Base-by-base conservation (phyloP, 2,888 invertebrate species). In the Xestia sexstrigata region DNA sequence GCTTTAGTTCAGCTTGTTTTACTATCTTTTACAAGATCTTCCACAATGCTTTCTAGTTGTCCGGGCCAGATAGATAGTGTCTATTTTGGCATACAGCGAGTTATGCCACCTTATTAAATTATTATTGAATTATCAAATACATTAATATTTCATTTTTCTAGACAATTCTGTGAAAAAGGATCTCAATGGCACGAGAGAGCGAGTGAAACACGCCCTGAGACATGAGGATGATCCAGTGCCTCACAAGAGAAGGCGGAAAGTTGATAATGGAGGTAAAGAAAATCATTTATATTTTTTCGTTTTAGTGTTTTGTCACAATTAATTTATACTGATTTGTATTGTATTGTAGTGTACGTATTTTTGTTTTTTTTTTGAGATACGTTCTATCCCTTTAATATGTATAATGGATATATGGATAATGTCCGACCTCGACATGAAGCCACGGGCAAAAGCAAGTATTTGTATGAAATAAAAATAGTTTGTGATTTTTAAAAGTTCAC, bases 141-240 rank as follows among this genome's bases (percentile, higher is more conserved):
- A 20, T 30, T 4, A 30, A 0, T 30, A 20, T 60, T 60, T 30
- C 0, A 60, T 42, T 42, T 39, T 62, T 47, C 23, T 84, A 96
- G 96, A 87, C 68, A 90, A 79, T 52, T 81, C 89, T 76, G 93
- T 93, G 45, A 95, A 94, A 79, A 95, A 94, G 87, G 97, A 97
- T 92, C 92, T 97, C 30, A 97, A 95, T 78, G 97, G 97, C 26
- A 98, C 98, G 3, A 97, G 97, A 90, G 98, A 98, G 89, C 97
- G 98, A 85, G 98, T 98, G 0, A 98, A 97, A 92, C 98, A 98
- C 84, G 98, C 98, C 1, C 95, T 99, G 23, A 98, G 98, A 89
- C 97, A 97, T 89, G 97, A 98, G 87, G 98, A 98, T 88, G 98
- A 98, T 66, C 96, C 97, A 70, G 94, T 97, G 45, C 98, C 98